Percentiles rank a stretch among this genome's conserved stretches.
phyloP scores from a whole-genome alignment of 2,888 invertebrate genomes.

The Junonia oenone region DNA sequence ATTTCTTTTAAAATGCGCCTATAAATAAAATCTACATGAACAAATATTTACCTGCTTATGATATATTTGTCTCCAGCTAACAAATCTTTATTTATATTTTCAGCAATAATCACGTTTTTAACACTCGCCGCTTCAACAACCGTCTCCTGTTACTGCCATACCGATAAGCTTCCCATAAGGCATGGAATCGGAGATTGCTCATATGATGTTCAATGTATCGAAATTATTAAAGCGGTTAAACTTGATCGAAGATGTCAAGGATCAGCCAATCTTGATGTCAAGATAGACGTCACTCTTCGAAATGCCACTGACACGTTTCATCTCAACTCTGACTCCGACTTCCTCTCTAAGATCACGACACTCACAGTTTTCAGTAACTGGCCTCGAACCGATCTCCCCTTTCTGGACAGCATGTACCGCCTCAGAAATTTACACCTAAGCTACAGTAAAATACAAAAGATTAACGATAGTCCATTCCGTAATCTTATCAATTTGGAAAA shows the following conservation, averaged over 20 bases:
- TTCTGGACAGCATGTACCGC: slow-evolving; percentile 47
- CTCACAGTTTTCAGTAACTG: slow-evolving; percentile 45
- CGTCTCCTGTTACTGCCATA: slow-evolving; percentile 44
- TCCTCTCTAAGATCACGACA: slow-evolving; percentile 47
- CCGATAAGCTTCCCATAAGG: slow-evolving; percentile 36
- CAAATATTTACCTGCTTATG: no score
- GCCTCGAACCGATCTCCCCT: slow-evolving; percentile 42
- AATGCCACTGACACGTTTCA: slow-evolving; percentile 45
- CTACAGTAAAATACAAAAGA: slow-evolving; percentile 43
- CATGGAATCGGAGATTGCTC: slow-evolving; percentile 41
- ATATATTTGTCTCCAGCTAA: no score
- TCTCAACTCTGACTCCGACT: slow-evolving; percentile 36
- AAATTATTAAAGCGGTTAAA: slow-evolving; percentile 39
- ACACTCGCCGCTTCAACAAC: slow-evolving; percentile 35
- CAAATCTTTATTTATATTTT: slow-evolving; percentile 24
- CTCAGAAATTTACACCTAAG: slow-evolving; percentile 45
- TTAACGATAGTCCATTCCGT: slow-evolving; percentile 46
- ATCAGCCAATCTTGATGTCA: slow-evolving; percentile 49
- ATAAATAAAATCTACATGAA: no score
- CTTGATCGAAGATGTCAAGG: slow-evolving; percentile 49
- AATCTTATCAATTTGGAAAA: slow-evolving; percentile 44
- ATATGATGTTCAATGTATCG: slow-evolving; percentile 45
- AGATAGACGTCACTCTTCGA: slow-evolving; percentile 46
- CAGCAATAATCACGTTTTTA: slow-evolving; percentile 39
- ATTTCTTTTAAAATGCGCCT: no score